These are phyloP conservation scores for Pollenia labialis DNA, from an alignment of 2,888 invertebrate genomes.

Conservation along the genomic window DNA sequence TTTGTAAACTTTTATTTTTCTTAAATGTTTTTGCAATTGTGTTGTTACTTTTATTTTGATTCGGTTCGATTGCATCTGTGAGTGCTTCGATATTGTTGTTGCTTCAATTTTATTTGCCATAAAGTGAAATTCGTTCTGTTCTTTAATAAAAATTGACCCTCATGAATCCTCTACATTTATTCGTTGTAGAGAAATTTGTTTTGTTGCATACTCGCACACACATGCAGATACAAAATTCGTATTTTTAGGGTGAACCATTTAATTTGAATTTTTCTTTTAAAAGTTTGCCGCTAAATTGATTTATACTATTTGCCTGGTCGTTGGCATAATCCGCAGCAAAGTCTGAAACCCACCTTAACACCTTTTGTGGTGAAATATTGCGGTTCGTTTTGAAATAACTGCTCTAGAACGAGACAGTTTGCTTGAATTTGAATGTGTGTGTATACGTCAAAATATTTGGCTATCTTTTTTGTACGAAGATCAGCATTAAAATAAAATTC, in stretches of 20 bases:
- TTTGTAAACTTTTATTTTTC: not conserved
- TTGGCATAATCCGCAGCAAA: slow-evolving; percentile 23
- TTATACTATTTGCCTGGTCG: slow-evolving; percentile 44
- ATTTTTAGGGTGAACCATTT: slow-evolving; percentile 6
- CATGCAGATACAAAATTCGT: not conserved
- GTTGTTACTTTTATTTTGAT: slow-evolving; percentile 16
- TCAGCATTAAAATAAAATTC: not conserved
- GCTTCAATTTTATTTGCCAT: slow-evolving; percentile 35
- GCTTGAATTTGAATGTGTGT: not conserved
- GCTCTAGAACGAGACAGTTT: too few relatives aligned
- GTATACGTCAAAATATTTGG: not conserved
- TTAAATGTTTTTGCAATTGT: slow-evolving; percentile 16
- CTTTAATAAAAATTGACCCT: slow-evolving; percentile 51
- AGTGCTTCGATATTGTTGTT: not conserved
- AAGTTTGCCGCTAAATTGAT: slow-evolving; percentile 59
- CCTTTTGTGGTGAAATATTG: slow-evolving; percentile 46
- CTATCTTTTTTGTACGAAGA: not conserved
- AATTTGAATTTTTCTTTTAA: slow-evolving; percentile 26
- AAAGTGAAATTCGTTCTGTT: slow-evolving; percentile 56
- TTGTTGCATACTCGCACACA: not conserved
- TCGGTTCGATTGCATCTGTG: slow-evolving; percentile 30
- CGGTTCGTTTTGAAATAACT: slow-evolving; percentile 19
- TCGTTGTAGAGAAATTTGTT: not conserved
- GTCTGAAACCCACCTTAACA: slow-evolving; percentile 22
- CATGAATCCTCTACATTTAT: slow-evolving; percentile 20